Percentiles rank a stretch among this genome's conserved stretches.
Evolutionary conservation across 2,888 invertebrate species (phyloP).

Genomic region (Metacarcinus magister): DNA sequence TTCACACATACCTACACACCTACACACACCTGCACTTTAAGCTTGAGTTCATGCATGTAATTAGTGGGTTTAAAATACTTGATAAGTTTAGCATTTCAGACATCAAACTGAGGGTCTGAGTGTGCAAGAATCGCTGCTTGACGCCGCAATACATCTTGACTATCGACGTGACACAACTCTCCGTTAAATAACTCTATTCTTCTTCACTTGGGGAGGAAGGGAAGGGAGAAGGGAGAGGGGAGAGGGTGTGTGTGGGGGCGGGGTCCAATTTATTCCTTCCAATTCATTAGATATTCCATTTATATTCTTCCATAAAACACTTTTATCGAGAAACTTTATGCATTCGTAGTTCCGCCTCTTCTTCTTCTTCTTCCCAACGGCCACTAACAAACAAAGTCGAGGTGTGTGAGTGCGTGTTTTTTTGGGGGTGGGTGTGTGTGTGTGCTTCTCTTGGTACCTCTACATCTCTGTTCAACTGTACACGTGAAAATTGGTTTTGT

Average conservation of each 20-base stretch:
- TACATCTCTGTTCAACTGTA: neutral
- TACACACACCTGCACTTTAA: too few species aligned
- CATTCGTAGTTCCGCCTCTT: constrained; percentile 20
- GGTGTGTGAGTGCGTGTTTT: too few species aligned
- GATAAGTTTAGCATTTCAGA: too few species aligned
- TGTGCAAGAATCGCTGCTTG: too few species aligned
- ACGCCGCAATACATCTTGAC: neutral
- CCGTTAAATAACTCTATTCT: neutral
- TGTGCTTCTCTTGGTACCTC: neutral
- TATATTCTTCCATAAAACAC: constrained; percentile 21
- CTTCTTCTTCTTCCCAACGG: too few species aligned
- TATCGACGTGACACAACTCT: neutral
- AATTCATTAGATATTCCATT: constrained; percentile 30
- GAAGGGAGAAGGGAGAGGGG: too few species aligned
- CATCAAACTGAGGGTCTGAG: too few species aligned
- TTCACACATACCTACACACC: too few species aligned
- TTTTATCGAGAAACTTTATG: constrained; percentile 20
- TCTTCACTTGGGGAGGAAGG: neutral
- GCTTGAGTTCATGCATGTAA: too few species aligned
- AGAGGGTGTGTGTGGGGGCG: too few species aligned
- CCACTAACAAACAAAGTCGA: neutral
- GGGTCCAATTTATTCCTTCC: constrained; percentile 1
- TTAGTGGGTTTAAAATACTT: too few species aligned
- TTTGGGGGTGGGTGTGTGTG: neutral
- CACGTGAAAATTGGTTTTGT: neutral